phyloP scores from a whole-genome alignment of 2,888 invertebrate genomes.

The Ptychoptera contaminata region DNA sequence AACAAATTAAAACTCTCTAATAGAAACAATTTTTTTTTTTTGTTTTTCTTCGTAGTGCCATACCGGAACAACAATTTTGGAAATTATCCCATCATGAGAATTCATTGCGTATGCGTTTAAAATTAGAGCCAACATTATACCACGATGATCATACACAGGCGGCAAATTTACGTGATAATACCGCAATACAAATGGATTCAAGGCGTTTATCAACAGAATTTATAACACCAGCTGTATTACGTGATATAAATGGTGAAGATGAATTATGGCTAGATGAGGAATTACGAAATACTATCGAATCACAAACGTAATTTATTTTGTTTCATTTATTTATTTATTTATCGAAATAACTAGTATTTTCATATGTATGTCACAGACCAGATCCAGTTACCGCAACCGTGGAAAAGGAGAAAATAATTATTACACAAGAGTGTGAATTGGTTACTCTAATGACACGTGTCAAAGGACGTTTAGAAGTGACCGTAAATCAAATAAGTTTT shows the following conservation, averaged over 20 bases:
- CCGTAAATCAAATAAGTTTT: constrained; percentile 41
- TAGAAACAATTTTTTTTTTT: too few species aligned
- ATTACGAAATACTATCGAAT: constrained; percentile 28
- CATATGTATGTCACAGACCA: background rate
- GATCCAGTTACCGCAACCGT: background rate
- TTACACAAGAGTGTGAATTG: constrained; percentile 44
- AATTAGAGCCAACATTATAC: constrained; percentile 38
- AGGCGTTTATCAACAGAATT: constrained; percentile 28
- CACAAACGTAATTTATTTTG: constrained; percentile 22
- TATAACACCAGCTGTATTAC: constrained; percentile 30
- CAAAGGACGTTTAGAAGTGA: constrained; percentile 44
- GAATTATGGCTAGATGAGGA: constrained; percentile 33
- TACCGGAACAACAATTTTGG: constrained; percentile 34
- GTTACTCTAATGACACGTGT: constrained; percentile 42
- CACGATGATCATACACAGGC: constrained; percentile 42
- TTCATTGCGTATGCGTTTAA: constrained; percentile 43
- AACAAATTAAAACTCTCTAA: too few species aligned
- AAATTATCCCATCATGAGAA: constrained; percentile 45
- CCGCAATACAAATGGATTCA: constrained; percentile 14
- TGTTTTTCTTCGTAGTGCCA: constrained; percentile 23
- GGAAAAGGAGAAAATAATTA: constrained; percentile 30
- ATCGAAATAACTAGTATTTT: background rate
- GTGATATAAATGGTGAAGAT: constrained; percentile 31
- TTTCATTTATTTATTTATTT: background rate
- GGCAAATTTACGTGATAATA: constrained; percentile 42